Base-by-base conservation (phyloP, 2,113 vertebrate species). In the Syrrhaptes paradoxus region DNA sequence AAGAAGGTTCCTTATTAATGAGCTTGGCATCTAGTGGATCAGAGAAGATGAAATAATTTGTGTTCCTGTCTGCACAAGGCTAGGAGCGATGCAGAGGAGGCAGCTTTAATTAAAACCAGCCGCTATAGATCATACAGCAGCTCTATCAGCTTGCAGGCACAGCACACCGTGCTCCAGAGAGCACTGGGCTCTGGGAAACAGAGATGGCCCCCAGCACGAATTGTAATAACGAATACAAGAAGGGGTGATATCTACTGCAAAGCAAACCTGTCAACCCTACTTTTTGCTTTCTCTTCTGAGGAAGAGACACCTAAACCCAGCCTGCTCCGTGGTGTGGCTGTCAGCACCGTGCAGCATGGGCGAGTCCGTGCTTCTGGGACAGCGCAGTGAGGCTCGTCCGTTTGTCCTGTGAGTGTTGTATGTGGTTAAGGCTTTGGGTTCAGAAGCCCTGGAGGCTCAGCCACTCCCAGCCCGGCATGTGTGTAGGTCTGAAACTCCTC, bases 61-160 rank as follows among this genome's bases (percentile, higher is more conserved):
- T 63, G 82, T 59, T 91, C 46, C 68, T 80, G 71, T 38, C 87
- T 46, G 43, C 36, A 62, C 51, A 31, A 89, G 82, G 68, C 82
- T 90, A 34, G 72, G 45, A 88, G 87, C 1, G 1, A 62, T 74
- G 85, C 82, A 93, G 87, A 57, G 87, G 82, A 95, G 87, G 80
- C 48, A 93, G 78, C 75, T 85, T 87, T 96, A 93, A 96, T 96
- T 96, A 95, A 91, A 97, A 55, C 26, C 71, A 93, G 51, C 49
- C 3, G 1, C 87, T 55, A 49, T 28, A 73, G 90, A 74, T 88
- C 87, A 77, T 58, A 75, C 54, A 92, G 67, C 85, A 83, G 63
- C 29, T 32, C 85, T 88, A 86, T 71, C 82, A 77, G 17, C 58
- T 65, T 29, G 43, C 75, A 66, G 85, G 74, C 25, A 0, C 45